phyloP scores from a whole-genome alignment of 2,113 vertebrate species.

The Protomyctophum bolini region DNA sequence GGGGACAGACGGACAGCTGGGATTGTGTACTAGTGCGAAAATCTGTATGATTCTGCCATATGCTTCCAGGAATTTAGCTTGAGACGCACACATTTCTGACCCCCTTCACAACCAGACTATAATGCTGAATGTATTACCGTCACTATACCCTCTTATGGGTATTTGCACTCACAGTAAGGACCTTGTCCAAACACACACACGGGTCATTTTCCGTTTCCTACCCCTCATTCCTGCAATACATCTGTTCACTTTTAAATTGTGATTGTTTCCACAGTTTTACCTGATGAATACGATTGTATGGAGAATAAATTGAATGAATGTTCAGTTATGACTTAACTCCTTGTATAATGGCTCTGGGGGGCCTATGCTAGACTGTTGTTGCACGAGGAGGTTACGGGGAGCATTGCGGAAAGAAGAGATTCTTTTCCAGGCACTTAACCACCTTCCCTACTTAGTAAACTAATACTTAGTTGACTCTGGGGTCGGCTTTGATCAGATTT shows the following conservation, averaged over 20 bases:
- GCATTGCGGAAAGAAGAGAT: neutral
- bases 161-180: slow-evolving; percentile 42
- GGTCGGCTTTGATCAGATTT: no score
- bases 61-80: slow-evolving; percentile 59
- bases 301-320: slow-evolving; percentile 17
- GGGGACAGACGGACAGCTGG: slow-evolving; percentile 59
- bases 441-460: neutral
- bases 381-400: slow-evolving; percentile 37
- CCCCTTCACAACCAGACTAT: slow-evolving; percentile 9
- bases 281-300: slow-evolving; percentile 31
- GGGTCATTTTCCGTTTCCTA: neutral
- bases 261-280: slow-evolving; percentile 46
- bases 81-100: slow-evolving; percentile 20
- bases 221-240: neutral
- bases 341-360: slow-evolving; percentile 20
- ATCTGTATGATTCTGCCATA: slow-evolving; percentile 64
- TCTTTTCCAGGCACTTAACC: slow-evolving; percentile 21
- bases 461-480: no score
- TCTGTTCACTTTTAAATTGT: slow-evolving; percentile 36
- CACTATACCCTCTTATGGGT: slow-evolving; percentile 23
- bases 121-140: slow-evolving; percentile 42
- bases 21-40: slow-evolving; percentile 66
- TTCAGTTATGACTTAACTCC: slow-evolving; percentile 40
- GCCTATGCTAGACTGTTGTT: slow-evolving; percentile 14
- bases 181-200: slow-evolving; percentile 38